phyloP scores from a whole-genome alignment of 2,888 invertebrate genomes.

The Caradrina clavipalpis region DNA sequence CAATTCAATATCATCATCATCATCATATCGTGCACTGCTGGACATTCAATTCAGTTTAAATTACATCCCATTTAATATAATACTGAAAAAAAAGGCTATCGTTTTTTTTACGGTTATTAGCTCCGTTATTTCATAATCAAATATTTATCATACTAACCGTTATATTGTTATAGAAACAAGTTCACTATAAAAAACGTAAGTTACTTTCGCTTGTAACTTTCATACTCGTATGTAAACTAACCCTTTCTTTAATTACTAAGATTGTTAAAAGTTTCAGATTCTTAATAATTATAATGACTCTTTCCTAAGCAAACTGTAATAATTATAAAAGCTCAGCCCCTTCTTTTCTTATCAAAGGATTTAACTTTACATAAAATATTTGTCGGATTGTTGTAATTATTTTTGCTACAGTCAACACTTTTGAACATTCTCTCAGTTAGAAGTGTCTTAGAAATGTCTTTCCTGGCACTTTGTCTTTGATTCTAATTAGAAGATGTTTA shows the following conservation, averaged over 20 bases:
- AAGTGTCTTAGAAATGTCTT: conserved; percentile 9
- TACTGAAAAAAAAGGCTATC: no score
- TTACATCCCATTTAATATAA: no score
- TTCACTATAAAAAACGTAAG: no score
- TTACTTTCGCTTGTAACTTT: not conserved
- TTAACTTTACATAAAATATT: conserved; percentile 16
- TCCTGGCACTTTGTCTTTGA: not conserved
- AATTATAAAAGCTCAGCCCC: conserved; percentile 11
- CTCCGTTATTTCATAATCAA: no score
- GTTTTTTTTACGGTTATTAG: no score
- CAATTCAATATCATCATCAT: no score
- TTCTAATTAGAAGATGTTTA: conserved; percentile 18
- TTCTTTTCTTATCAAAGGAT: conserved; percentile 28
- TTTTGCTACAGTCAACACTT: conserved; percentile 6
- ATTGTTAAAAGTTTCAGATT: conserved; percentile 23
- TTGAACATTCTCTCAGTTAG: conserved; percentile 3
- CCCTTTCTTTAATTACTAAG: not conserved
- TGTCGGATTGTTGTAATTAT: conserved; percentile 31
- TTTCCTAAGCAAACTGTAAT: conserved; percentile 10
- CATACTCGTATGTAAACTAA: not conserved
- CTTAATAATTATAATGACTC: conserved; percentile 6
- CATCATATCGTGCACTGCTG: no score
- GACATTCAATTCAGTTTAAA: no score
- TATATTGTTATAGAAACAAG: no score
- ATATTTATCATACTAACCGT: no score